Evolutionary conservation across 2,113 vertebrate species (phyloP).

Genomic region (Myotis davidii): DNA sequence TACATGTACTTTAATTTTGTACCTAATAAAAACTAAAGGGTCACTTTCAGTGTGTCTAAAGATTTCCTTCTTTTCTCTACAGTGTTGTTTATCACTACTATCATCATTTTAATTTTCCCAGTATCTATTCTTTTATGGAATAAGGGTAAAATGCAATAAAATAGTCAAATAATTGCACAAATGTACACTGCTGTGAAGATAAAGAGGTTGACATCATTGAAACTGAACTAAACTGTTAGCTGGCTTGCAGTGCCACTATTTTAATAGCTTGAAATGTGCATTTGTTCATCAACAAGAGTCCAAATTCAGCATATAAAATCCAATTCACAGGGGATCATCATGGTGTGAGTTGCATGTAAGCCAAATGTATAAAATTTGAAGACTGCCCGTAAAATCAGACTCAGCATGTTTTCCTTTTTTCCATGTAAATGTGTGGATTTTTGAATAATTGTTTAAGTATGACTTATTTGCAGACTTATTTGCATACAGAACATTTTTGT

Average conservation of each 20-base stretch:
- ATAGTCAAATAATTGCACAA: constrained; percentile 53
- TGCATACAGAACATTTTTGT: constrained; percentile 1
- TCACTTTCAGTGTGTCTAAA: constrained; percentile 2
- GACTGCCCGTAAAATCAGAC: constrained; percentile 13
- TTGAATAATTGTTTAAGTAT: constrained; percentile 47
- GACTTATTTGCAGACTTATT: constrained; percentile 45
- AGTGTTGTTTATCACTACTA: constrained; percentile 20
- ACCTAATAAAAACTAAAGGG: constrained; percentile 1
- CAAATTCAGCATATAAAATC: constrained; percentile 56
- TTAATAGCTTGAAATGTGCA: constrained; percentile 55
- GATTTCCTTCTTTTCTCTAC: constrained; percentile 35
- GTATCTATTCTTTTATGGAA: constrained; percentile 16
- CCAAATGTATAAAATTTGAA: constrained; percentile 56
- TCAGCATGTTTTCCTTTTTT: constrained; percentile 27
- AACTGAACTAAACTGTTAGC: constrained; percentile 54
- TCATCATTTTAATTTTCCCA: constrained; percentile 19
- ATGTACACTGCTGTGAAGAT: constrained; percentile 27
- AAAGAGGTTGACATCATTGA: constrained; percentile 56
- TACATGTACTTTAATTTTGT: constrained; percentile 40
- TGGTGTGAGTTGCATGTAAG: neutral
- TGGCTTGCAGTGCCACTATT: neutral
- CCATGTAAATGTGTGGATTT: constrained; percentile 26
- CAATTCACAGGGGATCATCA: constrained; percentile 36
- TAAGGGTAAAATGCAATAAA: constrained; percentile 35
- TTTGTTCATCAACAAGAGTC: constrained; percentile 51